Conservation (phyloP, 2,888 invertebrate genomes). For the Apotomis betuletana region DNA sequence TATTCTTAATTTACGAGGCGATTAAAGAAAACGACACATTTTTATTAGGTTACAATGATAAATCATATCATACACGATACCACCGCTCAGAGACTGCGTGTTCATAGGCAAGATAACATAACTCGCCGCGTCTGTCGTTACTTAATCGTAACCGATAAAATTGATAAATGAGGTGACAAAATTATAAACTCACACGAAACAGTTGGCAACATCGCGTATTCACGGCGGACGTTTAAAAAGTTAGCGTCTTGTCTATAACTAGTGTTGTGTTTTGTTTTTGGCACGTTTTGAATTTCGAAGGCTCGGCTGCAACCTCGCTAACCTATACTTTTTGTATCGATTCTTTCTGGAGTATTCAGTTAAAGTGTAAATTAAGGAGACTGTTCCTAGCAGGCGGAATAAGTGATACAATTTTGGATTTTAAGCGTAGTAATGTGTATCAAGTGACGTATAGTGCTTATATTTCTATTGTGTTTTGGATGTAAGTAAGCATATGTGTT, state of each 20-base stretch:
- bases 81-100: slow-evolving; percentile 44
- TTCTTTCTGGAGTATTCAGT: too few species aligned
- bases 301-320: too few species aligned
- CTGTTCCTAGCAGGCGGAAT: too few species aligned
- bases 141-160: slow-evolving; percentile 47
- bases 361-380: too few species aligned
- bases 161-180: slow-evolving; percentile 51
- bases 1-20: too few species aligned
- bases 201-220: slow-evolving; percentile 51
- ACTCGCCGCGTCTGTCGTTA: not conserved
- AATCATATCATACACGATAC: not conserved
- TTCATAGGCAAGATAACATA: slow-evolving; percentile 40
- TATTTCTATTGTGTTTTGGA: not conserved
- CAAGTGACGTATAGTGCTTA: slow-evolving; percentile 18
- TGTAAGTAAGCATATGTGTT: not conserved
- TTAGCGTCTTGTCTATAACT: not conserved
- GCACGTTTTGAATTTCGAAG: not conserved
- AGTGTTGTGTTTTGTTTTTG: slow-evolving; percentile 17
- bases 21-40: not conserved
- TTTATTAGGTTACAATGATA: not conserved
- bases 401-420: not conserved
- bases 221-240: slow-evolving; percentile 41
- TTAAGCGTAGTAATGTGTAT: slow-evolving; percentile 24
- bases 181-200: slow-evolving; percentile 50
- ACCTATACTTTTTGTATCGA: too few species aligned